These are phyloP conservation scores for Circaetus cinerascens DNA, from an alignment of 2,113 vertebrate genomes.

Conservation along the genomic window DNA sequence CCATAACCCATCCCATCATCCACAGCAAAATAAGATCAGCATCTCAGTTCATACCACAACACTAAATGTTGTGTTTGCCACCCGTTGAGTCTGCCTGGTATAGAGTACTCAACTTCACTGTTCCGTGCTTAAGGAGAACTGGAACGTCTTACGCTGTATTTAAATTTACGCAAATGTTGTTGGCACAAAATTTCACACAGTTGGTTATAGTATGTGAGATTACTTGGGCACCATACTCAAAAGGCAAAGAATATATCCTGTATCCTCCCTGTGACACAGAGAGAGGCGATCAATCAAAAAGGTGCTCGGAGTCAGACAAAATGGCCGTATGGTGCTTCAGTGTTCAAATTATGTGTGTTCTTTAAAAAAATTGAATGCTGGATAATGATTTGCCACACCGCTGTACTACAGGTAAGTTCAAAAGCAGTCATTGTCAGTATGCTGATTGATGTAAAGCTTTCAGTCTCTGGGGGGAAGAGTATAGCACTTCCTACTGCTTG, in stretches of 20 bases:
- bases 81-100: not conserved
- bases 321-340: slow-evolving; percentile 31
- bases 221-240: not conserved
- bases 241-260: not conserved
- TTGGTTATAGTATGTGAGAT: not conserved
- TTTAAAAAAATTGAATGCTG: slow-evolving; percentile 54
- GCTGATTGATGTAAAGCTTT: slow-evolving; percentile 72
- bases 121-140: not conserved
- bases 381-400: slow-evolving; percentile 65
- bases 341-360: slow-evolving; percentile 53
- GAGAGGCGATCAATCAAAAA: slow-evolving; percentile 25
- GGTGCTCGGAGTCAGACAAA: slow-evolving; percentile 42
- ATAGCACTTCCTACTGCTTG: slow-evolving; percentile 71
- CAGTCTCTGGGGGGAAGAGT: slow-evolving; percentile 61
- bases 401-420: slow-evolving; percentile 66
- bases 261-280: slow-evolving; percentile 1
- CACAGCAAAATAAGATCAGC: not conserved
- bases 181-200: not conserved
- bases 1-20: not conserved
- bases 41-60: not conserved
- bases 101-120: not conserved
- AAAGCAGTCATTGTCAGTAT: slow-evolving; percentile 70
- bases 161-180: not conserved
- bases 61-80: not conserved
- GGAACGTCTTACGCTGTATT: not conserved